A percentile compares a stretch with the other conserved stretches of the same genome.
Evolutionary conservation across 2,888 invertebrate genomes (phyloP).

Genomic region (Ophraella communa): DNA sequence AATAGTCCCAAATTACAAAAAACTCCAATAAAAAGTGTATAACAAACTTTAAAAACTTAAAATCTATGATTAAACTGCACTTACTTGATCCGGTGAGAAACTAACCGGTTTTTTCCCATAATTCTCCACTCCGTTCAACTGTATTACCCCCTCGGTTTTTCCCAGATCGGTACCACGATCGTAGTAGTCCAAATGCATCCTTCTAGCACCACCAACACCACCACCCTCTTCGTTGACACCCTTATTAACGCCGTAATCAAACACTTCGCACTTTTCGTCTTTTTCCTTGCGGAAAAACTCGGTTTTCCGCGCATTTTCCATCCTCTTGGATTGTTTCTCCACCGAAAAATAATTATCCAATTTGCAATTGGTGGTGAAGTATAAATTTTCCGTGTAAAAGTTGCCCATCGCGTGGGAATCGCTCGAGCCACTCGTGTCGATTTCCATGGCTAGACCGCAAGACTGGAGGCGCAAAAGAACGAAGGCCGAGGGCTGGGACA

Average conservation of each 20-base stretch:
- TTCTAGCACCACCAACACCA: constrained; percentile 30
- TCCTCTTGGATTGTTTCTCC: constrained; percentile 45
- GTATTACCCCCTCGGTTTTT: constrained; percentile 47
- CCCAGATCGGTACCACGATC: constrained; percentile 38
- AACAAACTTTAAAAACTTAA: too few relatives aligned
- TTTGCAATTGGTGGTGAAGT: constrained; percentile 50
- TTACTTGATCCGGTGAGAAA: constrained; percentile 70
- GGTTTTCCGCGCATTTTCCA: constrained; percentile 32
- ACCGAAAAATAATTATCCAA: constrained; percentile 49
- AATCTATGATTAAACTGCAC: too few relatives aligned
- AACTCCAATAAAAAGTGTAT: too few relatives aligned
- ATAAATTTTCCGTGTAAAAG: constrained; percentile 53
- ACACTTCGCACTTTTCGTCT: too few relatives aligned
- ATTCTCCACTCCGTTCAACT: constrained; percentile 52
- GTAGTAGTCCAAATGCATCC: constrained; percentile 50
- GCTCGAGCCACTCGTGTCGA: constrained; percentile 52
- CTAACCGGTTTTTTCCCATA: constrained; percentile 58
- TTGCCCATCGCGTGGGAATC: constrained; percentile 52
- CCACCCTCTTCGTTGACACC: constrained; percentile 30
- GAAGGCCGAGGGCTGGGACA: too few relatives aligned
- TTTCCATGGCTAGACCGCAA: constrained; percentile 39
- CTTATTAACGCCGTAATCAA: constrained; percentile 35
- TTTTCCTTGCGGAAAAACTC: constrained; percentile 46
- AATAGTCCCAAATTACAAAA: too few relatives aligned
- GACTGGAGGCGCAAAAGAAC: too few relatives aligned